A percentile compares a stretch with the other conserved stretches of the same genome.
These are phyloP conservation scores for Thyatira batis DNA, from an alignment of 2,888 invertebrate genomes.

Conservation along the genomic window DNA sequence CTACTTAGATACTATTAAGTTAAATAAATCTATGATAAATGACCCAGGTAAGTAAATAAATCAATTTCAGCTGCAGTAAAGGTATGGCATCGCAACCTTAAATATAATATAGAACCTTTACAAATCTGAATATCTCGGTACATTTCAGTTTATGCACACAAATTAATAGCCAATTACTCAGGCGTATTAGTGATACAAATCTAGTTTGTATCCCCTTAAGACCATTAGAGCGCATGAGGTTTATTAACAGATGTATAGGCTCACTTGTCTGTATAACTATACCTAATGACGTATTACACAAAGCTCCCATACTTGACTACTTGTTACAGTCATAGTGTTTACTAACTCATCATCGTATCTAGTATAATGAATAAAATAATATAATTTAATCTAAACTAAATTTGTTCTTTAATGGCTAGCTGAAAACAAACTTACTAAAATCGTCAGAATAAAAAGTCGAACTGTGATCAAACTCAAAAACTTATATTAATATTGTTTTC, in stretches of 20 bases:
- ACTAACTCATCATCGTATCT: too few species aligned
- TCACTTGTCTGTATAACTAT: neutral
- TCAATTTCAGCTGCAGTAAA: too few species aligned
- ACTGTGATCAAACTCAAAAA: constrained; percentile 12
- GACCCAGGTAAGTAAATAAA: too few species aligned
- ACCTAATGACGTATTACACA: constrained; percentile 13
- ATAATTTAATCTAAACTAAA: too few species aligned
- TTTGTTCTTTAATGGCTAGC: too few species aligned
- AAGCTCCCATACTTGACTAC: constrained; percentile 8
- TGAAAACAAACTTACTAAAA: too few species aligned
- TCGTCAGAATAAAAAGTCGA: too few species aligned
- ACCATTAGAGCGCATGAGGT: constrained; percentile 12
- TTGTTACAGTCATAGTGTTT: constrained; percentile 14
- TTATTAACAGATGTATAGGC: constrained; percentile 16
- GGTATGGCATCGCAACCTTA: neutral
- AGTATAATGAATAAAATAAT: too few species aligned
- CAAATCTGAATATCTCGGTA: too few species aligned
- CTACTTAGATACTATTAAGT: too few species aligned
- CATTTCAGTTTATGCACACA: neutral
- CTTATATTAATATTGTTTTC: constrained; percentile 13
- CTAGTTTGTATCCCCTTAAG: constrained; percentile 10
- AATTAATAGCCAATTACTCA: constrained; percentile 11
- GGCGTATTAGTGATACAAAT: constrained; percentile 14
- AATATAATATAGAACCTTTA: too few species aligned
- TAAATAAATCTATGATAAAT: too few species aligned